Conservation (phyloP, 2,797 vertebrate species). For the Tangara arthus region DNA sequence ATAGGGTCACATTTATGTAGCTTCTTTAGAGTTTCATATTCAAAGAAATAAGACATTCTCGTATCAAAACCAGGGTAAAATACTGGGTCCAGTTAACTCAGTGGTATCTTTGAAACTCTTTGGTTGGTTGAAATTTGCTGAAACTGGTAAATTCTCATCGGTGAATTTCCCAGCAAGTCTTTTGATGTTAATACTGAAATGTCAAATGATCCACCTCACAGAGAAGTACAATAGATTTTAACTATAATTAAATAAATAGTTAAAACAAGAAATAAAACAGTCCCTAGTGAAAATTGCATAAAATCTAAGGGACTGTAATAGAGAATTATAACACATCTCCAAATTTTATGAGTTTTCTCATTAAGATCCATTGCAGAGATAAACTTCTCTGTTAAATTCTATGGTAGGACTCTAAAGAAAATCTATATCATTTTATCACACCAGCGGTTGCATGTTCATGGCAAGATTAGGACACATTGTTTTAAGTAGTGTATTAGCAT, state of each 20-base stretch:
- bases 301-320: constrained; percentile 7
- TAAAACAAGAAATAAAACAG: constrained; percentile 42
- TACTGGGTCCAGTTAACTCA: neutral
- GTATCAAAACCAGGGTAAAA: neutral
- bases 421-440: constrained; percentile 28
- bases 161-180: constrained; percentile 15
- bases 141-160: neutral
- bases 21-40: constrained; percentile 13
- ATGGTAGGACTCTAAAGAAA: constrained; percentile 12
- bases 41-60: neutral
- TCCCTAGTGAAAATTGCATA: neutral
- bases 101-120: neutral
- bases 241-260: neutral
- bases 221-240: neutral
- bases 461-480: neutral
- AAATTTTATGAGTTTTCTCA: constrained; percentile 35
- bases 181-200: neutral
- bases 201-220: neutral
- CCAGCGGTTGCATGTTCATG: neutral
- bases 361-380: constrained; percentile 26
- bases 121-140: constrained; percentile 2
- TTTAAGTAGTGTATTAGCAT: neutral
- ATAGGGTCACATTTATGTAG: constrained; percentile 23
- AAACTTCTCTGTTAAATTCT: constrained; percentile 36
- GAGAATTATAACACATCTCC: neutral